These are phyloP conservation scores for Patiria miniata DNA, from an alignment of 35 echinoderm and acorn worm species.

Conservation along the genomic window DNA sequence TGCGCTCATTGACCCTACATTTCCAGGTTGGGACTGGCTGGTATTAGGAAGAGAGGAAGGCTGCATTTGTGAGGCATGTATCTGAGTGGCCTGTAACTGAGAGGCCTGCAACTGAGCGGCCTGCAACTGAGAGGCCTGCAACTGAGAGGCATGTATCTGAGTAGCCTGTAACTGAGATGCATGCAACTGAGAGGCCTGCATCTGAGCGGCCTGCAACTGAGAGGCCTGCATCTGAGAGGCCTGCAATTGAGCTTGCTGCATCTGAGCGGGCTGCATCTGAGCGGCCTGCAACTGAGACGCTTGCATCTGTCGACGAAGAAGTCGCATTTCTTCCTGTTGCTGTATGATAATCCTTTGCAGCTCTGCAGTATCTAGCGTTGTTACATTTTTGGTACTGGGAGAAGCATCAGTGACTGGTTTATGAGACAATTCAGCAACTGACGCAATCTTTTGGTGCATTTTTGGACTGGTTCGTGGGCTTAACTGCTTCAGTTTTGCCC, in stretches of 20 bases:
- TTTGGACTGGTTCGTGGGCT: neutral
- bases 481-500: neutral
- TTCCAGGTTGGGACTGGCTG: constrained; percentile 15
- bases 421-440: neutral
- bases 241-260: no score
- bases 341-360: constrained; percentile 72
- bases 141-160: constrained; percentile 1
- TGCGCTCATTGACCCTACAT: neutral
- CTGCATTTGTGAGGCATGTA: constrained; percentile 1
- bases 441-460: neutral
- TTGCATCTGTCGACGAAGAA: constrained; percentile 63
- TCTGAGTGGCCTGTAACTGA: constrained; percentile 29
- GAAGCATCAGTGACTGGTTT: constrained; percentile 11
- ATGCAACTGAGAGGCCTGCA: neutral
- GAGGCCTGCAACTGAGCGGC: no score
- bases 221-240: no score
- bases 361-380: constrained; percentile 43
- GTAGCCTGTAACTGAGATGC: constrained; percentile 25
- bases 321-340: constrained; percentile 69
- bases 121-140: constrained; percentile 20
- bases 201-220: no score
- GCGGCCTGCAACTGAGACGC: constrained; percentile 34
- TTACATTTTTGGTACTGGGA: constrained; percentile 61
- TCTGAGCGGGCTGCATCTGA: no score
- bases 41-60: constrained; percentile 31